Evolutionary conservation across 1,140 invertebrate genomes (phyloP), one percentile per base, ranked within the genome.

Genomic region (Bombus superbus): DNA sequence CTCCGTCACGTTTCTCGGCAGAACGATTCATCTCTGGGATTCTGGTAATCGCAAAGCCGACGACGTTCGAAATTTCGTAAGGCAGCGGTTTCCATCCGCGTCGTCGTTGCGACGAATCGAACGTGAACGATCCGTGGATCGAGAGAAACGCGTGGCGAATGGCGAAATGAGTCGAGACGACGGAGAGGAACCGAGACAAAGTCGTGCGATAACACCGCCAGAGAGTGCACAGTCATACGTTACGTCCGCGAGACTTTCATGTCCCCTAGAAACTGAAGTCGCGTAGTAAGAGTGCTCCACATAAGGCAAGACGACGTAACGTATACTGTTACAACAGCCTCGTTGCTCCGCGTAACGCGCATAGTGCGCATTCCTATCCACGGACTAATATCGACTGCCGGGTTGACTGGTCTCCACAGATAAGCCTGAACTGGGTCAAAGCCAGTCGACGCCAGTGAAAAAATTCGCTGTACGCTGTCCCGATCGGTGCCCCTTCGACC

Each of bases 341-440:
- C 28, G 42, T 85, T 88, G 66, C 79, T 32, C 22, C 59, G 79
- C 66, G 53, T 86, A 79, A 89, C 72, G 62, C 44, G 84, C 73
- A 89, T 89, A 88, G 66, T 81, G 66, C 76, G 82, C 80, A 69
- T 82, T 74, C 64, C 66, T 83, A 35, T 88, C 76, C 79, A 22
- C n/a, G 66, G 81, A 82, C 62, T 81, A 89, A 89, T 89, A 89
- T 86, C 72, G 86, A 89, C 74, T 81, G 72, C 38, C 77, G 77
- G 68, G 66, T 88, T 81, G 73, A 77, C 69, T 35, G 38, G 78
- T 68, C 79, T 62, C n/a, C 18, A 35, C 38, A 25, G 72, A 76
- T 68, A 86, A 72, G 57, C 64, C 9, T 69, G 68, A 86, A 62
- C 73, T 78, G 59, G 78, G 82, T 81, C 75, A 89, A 85, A 85